phyloP scores from a whole-genome alignment of 2,888 invertebrate genomes.

The Drosophila macrospina region DNA sequence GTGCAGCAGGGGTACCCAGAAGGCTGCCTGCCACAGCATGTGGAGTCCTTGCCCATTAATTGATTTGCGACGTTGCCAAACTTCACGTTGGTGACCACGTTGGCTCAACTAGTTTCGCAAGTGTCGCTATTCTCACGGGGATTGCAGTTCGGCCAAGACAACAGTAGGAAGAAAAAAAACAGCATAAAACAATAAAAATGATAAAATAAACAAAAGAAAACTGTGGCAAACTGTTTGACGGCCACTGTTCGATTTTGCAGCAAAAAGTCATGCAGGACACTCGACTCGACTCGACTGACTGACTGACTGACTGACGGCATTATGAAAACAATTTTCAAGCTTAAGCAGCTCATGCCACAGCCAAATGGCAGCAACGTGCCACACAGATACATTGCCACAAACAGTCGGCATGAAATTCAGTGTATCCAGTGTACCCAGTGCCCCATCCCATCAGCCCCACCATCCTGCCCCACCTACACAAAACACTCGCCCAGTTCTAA shows the following conservation, averaged over 20 bases:
- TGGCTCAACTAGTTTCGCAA: slow-evolving; percentile 64
- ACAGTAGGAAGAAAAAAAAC: background rate
- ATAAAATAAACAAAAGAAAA: background rate
- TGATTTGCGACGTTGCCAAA: slow-evolving; percentile 73
- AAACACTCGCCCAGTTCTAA: slow-evolving; percentile 19
- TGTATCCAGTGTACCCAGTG: too few relatives aligned
- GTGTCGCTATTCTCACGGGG: slow-evolving; percentile 84
- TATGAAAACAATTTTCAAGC: slow-evolving; percentile 80
- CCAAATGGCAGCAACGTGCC: slow-evolving; percentile 22
- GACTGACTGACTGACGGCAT: slow-evolving; percentile 45
- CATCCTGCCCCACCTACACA: background rate
- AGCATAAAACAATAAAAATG: background rate
- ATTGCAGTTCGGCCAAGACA: slow-evolving; percentile 76
- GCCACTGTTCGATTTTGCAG: slow-evolving; percentile 66
- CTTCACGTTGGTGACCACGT: slow-evolving; percentile 34
- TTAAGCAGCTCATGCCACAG: slow-evolving; percentile 71
- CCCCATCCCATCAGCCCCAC: background rate
- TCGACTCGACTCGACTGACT: too few relatives aligned
- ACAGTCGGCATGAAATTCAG: slow-evolving; percentile 61
- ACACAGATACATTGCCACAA: slow-evolving; percentile 59
- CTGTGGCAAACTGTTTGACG: slow-evolving; percentile 54
- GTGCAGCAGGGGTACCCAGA: background rate
- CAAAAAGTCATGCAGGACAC: slow-evolving; percentile 70
- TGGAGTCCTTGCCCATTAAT: slow-evolving; percentile 67
- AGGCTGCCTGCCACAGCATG: slow-evolving; percentile 4